phyloP scores from a whole-genome alignment of 2,888 invertebrate species.

The Drosophila stalkeri region DNA sequence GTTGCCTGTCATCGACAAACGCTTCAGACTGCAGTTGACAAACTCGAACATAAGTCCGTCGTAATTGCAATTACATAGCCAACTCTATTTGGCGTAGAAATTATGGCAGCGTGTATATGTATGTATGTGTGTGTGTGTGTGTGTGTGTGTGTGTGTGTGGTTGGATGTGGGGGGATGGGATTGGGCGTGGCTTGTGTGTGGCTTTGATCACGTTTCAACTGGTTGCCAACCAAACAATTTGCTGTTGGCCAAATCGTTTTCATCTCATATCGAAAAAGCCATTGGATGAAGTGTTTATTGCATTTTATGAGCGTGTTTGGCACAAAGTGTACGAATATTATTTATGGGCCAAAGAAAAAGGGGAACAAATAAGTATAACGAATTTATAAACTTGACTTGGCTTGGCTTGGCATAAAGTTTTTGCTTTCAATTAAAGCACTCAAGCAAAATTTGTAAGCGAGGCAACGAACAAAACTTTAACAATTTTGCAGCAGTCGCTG shows the following conservation, averaged over 20 bases:
- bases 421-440: slow-evolving; percentile 62
- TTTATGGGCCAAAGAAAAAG: slow-evolving; percentile 13
- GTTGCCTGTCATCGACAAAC: background rate
- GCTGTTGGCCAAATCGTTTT: slow-evolving; percentile 27
- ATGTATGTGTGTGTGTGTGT: background rate
- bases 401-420: slow-evolving; percentile 34
- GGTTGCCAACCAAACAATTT: background rate
- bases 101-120: slow-evolving; percentile 56
- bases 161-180: too few species aligned
- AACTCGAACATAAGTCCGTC: slow-evolving; percentile 50
- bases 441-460: slow-evolving; percentile 47
- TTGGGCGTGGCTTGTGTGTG: background rate
- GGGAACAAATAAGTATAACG: slow-evolving; percentile 26
- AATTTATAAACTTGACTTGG: slow-evolving; percentile 36
- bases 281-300: slow-evolving; percentile 68
- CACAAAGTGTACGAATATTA: slow-evolving; percentile 36
- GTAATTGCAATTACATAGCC: slow-evolving; percentile 62
- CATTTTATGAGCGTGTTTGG: slow-evolving; percentile 38
- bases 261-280: slow-evolving; percentile 44
- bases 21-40: slow-evolving; percentile 39
- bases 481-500: slow-evolving; percentile 40
- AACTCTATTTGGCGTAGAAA: slow-evolving; percentile 64
- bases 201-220: slow-evolving; percentile 4
- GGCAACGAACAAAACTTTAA: slow-evolving; percentile 40
- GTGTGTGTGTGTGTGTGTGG: background rate